phyloP scores from a whole-genome alignment of 2,888 invertebrate species.

The Acronicta psi region DNA sequence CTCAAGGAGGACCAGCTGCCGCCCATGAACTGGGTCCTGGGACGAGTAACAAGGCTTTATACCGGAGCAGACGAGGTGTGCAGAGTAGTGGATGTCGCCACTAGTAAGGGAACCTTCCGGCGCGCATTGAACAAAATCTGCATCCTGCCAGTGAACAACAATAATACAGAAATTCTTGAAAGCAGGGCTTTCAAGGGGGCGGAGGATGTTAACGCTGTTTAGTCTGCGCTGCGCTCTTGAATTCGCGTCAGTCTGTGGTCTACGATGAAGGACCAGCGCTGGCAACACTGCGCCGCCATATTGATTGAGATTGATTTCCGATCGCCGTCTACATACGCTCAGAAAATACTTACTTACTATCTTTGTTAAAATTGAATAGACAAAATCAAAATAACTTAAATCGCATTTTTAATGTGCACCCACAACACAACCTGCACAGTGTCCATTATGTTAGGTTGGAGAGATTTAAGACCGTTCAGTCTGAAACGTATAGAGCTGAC shows the following conservation, averaged over 20 bases:
- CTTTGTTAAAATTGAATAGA: too few species aligned
- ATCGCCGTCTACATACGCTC: too few species aligned
- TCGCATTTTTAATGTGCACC: too few species aligned
- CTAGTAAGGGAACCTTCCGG: not conserved
- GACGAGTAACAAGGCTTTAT: not conserved
- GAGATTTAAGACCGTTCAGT: conserved; percentile 6
- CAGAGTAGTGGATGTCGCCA: not conserved
- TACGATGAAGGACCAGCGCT: too few species aligned
- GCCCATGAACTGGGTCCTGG: not conserved
- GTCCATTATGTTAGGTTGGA: not conserved
- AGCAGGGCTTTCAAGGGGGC: not conserved
- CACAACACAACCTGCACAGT: too few species aligned
- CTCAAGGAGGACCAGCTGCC: not conserved
- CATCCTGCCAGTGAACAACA: not conserved
- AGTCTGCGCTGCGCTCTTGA: too few species aligned
- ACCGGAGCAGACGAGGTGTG: not conserved
- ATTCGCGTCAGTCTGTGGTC: too few species aligned
- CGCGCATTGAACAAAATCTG: not conserved
- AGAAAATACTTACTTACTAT: too few species aligned
- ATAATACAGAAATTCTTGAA: not conserved
- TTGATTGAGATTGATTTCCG: too few species aligned
- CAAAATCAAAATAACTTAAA: too few species aligned
- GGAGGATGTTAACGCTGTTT: not conserved
- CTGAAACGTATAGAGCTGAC: too few species aligned
- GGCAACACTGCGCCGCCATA: too few species aligned